Percentiles rank a stretch among this genome's conserved stretches.
These are phyloP conservation scores for Helarctos malayanus DNA, from an alignment of 2,797 vertebrate genomes.

Conservation along the genomic window DNA sequence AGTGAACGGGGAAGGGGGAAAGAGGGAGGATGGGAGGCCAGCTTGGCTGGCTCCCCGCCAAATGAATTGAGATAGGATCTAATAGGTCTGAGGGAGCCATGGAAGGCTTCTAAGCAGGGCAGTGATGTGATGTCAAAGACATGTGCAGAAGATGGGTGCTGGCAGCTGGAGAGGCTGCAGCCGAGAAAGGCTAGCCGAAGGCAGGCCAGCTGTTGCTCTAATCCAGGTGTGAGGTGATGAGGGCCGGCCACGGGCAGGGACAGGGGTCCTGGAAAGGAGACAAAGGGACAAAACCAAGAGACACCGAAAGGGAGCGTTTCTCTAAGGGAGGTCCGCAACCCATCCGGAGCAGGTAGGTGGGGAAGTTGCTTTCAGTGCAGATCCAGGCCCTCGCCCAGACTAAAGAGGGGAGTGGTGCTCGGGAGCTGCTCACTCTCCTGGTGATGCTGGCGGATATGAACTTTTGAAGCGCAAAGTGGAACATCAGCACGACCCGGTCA, in stretches of 20 bases:
- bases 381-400: background rate
- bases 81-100: background rate
- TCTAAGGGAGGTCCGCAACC: background rate
- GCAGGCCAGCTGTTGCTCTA: slow-evolving; percentile 57
- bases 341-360: background rate
- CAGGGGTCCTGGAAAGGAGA: slow-evolving; percentile 11
- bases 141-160: slow-evolving; percentile 62
- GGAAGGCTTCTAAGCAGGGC: slow-evolving; percentile 19
- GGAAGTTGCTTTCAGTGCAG: background rate
- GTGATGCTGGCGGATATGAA: background rate
- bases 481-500: slow-evolving; percentile 1
- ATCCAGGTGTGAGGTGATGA: slow-evolving; percentile 75
- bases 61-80: slow-evolving; percentile 27
- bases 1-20: background rate
- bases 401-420: background rate
- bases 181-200: slow-evolving; percentile 1
- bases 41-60: background rate
- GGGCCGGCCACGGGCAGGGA: slow-evolving; percentile 57
- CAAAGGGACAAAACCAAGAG: slow-evolving; percentile 40
- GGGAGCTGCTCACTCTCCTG: background rate
- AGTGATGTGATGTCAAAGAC: slow-evolving; percentile 58
- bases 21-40: background rate
- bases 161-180: slow-evolving; percentile 61
- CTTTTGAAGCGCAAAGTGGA: background rate
- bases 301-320: background rate